Conservation (phyloP, 1,140 invertebrate genomes). For the Callitettix versicolor region DNA sequence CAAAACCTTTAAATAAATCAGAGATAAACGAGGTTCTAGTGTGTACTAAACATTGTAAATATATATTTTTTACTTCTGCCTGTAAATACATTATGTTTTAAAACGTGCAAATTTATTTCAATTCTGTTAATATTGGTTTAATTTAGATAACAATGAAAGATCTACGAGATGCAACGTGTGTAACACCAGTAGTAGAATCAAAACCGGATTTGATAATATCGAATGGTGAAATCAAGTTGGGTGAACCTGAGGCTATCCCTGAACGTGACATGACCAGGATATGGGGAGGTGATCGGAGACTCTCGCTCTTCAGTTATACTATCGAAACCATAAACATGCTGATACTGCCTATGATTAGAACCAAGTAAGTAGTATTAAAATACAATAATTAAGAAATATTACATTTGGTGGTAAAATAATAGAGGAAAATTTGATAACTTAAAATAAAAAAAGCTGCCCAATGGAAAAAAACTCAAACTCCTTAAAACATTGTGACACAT, state of each 20-base stretch:
- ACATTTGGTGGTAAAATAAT: background rate
- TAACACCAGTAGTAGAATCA: slow-evolving; percentile 16
- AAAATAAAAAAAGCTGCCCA: too few relatives aligned
- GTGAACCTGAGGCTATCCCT: slow-evolving; percentile 20
- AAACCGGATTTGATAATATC: slow-evolving; percentile 21
- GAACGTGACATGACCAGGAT: slow-evolving; percentile 31
- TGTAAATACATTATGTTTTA: too few relatives aligned
- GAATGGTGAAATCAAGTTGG: slow-evolving; percentile 22
- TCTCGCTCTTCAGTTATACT: slow-evolving; percentile 88
- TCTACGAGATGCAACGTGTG: slow-evolving; percentile 37
- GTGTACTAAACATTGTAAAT: too few relatives aligned
- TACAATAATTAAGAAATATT: slow-evolving; percentile 1
- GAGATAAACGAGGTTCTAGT: too few relatives aligned
- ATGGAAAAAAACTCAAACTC: too few relatives aligned
- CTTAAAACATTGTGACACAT: too few relatives aligned
- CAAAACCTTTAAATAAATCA: too few relatives aligned
- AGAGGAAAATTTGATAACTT: too few relatives aligned
- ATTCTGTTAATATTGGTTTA: background rate
- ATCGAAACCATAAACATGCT: slow-evolving; percentile 91
- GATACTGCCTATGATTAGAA: slow-evolving; percentile 90
- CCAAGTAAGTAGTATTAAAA: slow-evolving; percentile 58
- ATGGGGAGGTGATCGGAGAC: slow-evolving; percentile 67
- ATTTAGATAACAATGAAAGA: slow-evolving; percentile 57
- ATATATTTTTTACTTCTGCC: too few relatives aligned
- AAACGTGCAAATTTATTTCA: too few relatives aligned